Base-by-base conservation (phyloP, 2,888 invertebrate genomes). In the Tinea trinotella region DNA sequence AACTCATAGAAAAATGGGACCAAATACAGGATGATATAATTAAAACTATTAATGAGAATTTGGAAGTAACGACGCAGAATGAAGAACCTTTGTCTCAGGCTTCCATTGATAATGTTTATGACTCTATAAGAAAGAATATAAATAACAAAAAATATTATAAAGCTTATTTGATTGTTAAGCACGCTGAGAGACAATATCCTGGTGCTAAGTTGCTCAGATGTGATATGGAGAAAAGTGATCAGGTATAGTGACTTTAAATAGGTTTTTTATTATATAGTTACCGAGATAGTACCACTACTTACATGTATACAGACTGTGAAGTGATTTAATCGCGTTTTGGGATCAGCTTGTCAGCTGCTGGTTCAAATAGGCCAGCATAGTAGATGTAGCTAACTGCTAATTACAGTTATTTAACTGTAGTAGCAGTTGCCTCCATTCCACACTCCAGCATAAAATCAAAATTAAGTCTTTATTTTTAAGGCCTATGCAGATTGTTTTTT, bases 21-120 rank as follows among this genome's bases (percentile, higher is more conserved):
- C 78, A 68, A 68, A 89, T 86, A 9, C 83, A 89, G 20, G 74
- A 78, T 49, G 82, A 88, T 18, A 72, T 89, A 0, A 70, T 86
- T 17, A 68, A 71, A 30, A 68, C 84, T 1, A 88, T 91, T 36
- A 78, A 87, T 35, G 73, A 83, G 48, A 82, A 87, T 55, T 66
- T 88, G 58, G 73, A 85, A 55, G 65, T 75, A 1, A 62, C 76
- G 0, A 85, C 86, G 0, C 86, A 87, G 64, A 82, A 86, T 54
- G 86, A 87, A 56, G 77, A 75, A 0, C 78, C 78, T 13, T 56
- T 86, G 1, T 84, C 86, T 0, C 85, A 87, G 59, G 74, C 76
- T 0, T 77, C 83, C 0, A 53, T 86, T 9, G 81, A 83, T 1
- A 80, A 85, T 62, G 63, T 83, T 53, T 86, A 83, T 59, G 75